These are phyloP conservation scores for Mongoloraphidia duomilia DNA, from an alignment of 2,888 invertebrate genomes.

Conservation along the genomic window DNA sequence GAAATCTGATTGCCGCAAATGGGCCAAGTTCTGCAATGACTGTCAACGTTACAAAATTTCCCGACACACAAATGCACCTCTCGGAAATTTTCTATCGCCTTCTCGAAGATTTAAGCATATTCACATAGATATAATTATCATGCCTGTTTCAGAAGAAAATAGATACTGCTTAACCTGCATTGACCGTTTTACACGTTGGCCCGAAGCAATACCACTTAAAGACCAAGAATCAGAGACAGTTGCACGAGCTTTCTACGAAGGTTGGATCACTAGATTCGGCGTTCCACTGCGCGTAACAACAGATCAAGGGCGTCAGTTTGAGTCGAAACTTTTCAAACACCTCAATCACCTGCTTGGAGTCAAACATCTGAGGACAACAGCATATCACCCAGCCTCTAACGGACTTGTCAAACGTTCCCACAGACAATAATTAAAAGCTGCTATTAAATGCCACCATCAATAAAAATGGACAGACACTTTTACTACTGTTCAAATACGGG, in stretches of 20 bases:
- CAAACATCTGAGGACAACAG: too few relatives aligned
- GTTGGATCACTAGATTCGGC: slow-evolving; percentile 15
- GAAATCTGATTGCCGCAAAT: slow-evolving; percentile 20
- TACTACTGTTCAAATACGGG: too few relatives aligned
- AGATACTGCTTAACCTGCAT: too few relatives aligned
- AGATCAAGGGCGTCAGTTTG: slow-evolving; percentile 18
- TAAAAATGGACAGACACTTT: too few relatives aligned
- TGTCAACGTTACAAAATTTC: slow-evolving; percentile 24
- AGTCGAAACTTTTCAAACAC: slow-evolving; percentile 14
- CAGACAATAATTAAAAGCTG: too few relatives aligned
- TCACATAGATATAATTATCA: too few relatives aligned
- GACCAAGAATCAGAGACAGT: slow-evolving; percentile 15
- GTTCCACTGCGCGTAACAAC: slow-evolving; percentile 14
- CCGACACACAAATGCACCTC: slow-evolving; percentile 19
- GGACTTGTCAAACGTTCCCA: too few relatives aligned
- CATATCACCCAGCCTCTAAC: too few relatives aligned
- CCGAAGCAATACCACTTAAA: slow-evolving; percentile 18
- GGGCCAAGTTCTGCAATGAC: slow-evolving; percentile 19
- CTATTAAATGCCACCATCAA: too few relatives aligned
- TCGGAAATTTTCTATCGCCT: slow-evolving; percentile 16
- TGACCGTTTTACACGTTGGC: slow-evolving; percentile 18
- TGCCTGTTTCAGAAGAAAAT: too few relatives aligned
- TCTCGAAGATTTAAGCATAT: slow-evolving; percentile 19
- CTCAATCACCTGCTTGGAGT: slow-evolving; percentile 2
- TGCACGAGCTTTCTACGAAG: slow-evolving; percentile 8